Evolutionary conservation across 2,113 vertebrate species (phyloP).

Genomic region (Lophochroa leadbeateri): DNA sequence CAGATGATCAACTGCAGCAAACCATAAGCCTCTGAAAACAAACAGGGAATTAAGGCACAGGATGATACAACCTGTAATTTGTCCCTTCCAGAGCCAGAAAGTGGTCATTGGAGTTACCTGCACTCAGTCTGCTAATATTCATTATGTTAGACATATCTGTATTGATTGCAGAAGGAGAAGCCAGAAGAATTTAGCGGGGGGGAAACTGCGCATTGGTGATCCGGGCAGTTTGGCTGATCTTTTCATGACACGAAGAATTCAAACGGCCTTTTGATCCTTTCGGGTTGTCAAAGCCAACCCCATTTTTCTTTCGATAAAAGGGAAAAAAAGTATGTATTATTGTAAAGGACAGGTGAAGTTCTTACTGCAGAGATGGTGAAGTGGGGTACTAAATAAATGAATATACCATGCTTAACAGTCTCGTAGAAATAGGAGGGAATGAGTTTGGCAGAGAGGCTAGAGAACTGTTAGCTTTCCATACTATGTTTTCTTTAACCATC

Average conservation of each 20-base stretch:
- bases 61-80: not conserved
- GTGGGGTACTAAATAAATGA: not conserved
- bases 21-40: not conserved
- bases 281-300: not conserved
- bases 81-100: not conserved
- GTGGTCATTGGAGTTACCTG: not conserved
- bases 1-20: not conserved
- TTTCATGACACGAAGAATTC: not conserved
- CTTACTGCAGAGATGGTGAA: not conserved
- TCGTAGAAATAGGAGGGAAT: not conserved
- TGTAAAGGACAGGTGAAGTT: not conserved
- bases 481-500: not conserved
- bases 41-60: not conserved
- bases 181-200: not conserved
- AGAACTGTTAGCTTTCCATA: not conserved
- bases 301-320: not conserved
- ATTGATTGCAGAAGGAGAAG: not conserved
- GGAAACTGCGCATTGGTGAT: not conserved
- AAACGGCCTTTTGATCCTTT: not conserved
- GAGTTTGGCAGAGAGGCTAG: not conserved
- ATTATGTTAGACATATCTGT: not conserved
- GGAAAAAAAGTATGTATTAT: not conserved
- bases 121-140: not conserved
- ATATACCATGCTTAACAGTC: not conserved
- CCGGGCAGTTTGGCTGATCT: not conserved